A percentile compares a stretch with the other conserved stretches of the same genome.
These are phyloP conservation scores for Probosciger aterrimus DNA, from an alignment of 2,113 vertebrate genomes.

Conservation along the genomic window DNA sequence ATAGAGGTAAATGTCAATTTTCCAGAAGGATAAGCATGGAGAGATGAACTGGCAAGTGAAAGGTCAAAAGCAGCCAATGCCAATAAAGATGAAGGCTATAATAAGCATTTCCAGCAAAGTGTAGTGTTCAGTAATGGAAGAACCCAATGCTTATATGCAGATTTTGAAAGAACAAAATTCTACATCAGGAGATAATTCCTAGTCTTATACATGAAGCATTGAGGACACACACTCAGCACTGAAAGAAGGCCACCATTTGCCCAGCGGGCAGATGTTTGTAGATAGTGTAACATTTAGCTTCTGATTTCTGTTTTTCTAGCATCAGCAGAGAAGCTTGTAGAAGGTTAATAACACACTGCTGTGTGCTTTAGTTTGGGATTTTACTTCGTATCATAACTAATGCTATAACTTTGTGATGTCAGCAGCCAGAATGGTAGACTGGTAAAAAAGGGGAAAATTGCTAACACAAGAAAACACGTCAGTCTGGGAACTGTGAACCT, in stretches of 20 bases:
- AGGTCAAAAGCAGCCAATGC: not conserved
- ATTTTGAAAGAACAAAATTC: not conserved
- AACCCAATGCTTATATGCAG: not conserved
- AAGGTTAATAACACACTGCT: not conserved
- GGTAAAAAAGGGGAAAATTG: not conserved
- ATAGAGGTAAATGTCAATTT: not conserved
- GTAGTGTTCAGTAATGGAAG: not conserved
- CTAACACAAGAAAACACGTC: not conserved
- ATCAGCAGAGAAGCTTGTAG: not conserved
- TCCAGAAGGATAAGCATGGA: not conserved
- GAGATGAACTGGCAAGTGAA: not conserved
- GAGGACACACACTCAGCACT: not conserved
- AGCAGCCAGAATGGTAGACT: not conserved
- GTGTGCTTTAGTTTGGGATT: not conserved
- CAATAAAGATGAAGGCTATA: not conserved
- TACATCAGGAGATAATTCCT: not conserved
- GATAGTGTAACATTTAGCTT: not conserved
- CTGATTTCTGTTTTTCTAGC: not conserved
- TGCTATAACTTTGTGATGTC: not conserved
- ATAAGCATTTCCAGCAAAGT: not conserved
- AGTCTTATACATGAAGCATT: not conserved
- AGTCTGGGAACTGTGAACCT: not conserved
- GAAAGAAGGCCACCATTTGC: not conserved
- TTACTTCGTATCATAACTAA: constrained; percentile 6
- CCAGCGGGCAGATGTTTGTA: not conserved